Evolutionary conservation across 2,888 invertebrate species (phyloP).

Genomic region (Maniola hyperantus): DNA sequence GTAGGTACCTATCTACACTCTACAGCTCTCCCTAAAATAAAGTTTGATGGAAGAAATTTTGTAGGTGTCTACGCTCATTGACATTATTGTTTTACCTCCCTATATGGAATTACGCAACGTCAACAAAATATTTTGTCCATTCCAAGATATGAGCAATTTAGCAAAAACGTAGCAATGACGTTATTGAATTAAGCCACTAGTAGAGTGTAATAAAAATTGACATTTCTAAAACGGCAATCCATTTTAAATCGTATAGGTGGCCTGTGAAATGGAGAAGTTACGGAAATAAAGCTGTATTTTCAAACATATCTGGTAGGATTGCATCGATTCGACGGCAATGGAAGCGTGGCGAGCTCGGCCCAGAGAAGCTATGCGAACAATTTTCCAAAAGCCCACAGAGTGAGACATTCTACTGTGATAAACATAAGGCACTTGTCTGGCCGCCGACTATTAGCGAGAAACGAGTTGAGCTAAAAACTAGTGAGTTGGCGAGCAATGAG

Average conservation of each 20-base stretch:
- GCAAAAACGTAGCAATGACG: background rate
- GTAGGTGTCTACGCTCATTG: too few relatives aligned
- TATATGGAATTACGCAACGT: too few relatives aligned
- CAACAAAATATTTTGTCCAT: too few relatives aligned
- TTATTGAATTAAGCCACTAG: background rate
- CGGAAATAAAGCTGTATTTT: constrained; percentile 45
- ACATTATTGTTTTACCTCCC: too few relatives aligned
- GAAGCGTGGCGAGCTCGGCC: constrained; percentile 61
- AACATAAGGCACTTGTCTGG: constrained; percentile 46
- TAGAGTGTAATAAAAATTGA: background rate
- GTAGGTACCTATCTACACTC: too few relatives aligned
- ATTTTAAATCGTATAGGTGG: constrained; percentile 23
- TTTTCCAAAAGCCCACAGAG: constrained; percentile 70
- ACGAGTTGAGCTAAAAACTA: too few relatives aligned
- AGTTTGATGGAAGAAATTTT: too few relatives aligned
- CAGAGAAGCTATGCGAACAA: constrained; percentile 68
- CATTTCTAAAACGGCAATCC: constrained; percentile 1
- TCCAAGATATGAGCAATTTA: background rate
- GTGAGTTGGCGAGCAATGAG: too few relatives aligned
- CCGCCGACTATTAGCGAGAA: too few relatives aligned
- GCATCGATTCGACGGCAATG: constrained; percentile 51
- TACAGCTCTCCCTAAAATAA: too few relatives aligned
- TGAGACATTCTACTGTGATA: constrained; percentile 71
- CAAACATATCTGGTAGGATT: constrained; percentile 53
- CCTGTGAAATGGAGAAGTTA: constrained; percentile 38